phyloP scores from a whole-genome alignment of 2,113 vertebrate species.

The Thinocorus orbignyianus region DNA sequence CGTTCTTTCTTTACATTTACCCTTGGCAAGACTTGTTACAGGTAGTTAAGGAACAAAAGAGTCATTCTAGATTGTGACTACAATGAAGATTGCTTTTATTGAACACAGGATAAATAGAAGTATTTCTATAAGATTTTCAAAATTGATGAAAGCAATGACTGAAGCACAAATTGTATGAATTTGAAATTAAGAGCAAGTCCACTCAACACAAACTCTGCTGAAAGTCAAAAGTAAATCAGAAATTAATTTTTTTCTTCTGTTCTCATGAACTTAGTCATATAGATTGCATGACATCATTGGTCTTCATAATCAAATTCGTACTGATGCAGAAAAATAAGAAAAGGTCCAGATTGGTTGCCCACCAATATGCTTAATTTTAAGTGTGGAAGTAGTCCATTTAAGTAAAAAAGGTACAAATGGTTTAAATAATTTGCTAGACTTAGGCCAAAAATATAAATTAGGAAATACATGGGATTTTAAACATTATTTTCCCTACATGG shows the following conservation, averaged over 20 bases:
- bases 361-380: not conserved
- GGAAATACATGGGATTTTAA: not conserved
- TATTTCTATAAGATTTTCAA: not conserved
- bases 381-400: not conserved
- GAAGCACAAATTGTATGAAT: not conserved
- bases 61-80: not conserved
- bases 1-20: not conserved
- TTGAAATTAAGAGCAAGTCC: not conserved
- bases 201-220: not conserved
- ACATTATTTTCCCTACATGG: not conserved
- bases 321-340: not conserved
- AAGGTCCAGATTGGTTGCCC: not conserved
- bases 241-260: not conserved
- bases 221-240: not conserved
- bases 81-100: not conserved
- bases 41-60: not conserved
- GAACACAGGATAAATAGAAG: not conserved
- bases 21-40: not conserved
- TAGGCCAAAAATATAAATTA: not conserved
- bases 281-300: not conserved
- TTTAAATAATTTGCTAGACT: not conserved
- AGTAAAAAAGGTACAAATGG: not conserved
- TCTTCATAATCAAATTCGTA: not conserved
- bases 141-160: not conserved
- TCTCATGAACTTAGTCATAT: not conserved